Conservation (phyloP, 2,888 invertebrate species). For the Morinoia aosen region DNA sequence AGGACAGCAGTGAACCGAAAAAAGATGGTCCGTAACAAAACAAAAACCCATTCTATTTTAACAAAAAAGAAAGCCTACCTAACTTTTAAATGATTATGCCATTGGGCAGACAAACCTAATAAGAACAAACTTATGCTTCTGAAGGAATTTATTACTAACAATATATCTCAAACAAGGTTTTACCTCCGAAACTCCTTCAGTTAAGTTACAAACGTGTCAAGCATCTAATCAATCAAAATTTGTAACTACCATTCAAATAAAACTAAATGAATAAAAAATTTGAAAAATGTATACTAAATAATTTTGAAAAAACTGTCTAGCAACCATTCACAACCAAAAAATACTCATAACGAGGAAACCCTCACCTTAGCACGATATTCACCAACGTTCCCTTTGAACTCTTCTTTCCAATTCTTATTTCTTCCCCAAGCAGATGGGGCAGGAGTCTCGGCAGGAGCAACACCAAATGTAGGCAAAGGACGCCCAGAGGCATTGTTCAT, state of each 20-base stretch:
- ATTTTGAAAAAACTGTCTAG: neutral
- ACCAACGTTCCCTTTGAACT: conserved; percentile 49
- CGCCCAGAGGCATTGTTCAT: neutral
- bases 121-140: too few species aligned
- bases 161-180: too few species aligned
- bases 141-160: too few species aligned
- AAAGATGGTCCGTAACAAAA: too few species aligned
- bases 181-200: too few species aligned
- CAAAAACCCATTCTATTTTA: too few species aligned
- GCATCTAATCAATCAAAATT: too few species aligned
- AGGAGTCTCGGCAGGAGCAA: conserved; percentile 8
- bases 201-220: too few species aligned
- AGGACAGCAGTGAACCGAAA: too few species aligned
- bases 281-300: neutral
- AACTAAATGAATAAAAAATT: neutral
- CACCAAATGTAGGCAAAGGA: neutral
- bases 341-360: neutral
- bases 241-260: neutral
- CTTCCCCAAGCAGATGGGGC: conserved; percentile 65
- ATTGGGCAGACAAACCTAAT: too few species aligned
- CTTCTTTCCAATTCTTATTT: conserved; percentile 66
- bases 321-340: neutral
- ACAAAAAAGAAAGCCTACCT: too few species aligned
- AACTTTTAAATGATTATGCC: too few species aligned
- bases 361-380: neutral